Conservation (phyloP, 2,113 vertebrate genomes). For the Psittacara wagleri region DNA sequence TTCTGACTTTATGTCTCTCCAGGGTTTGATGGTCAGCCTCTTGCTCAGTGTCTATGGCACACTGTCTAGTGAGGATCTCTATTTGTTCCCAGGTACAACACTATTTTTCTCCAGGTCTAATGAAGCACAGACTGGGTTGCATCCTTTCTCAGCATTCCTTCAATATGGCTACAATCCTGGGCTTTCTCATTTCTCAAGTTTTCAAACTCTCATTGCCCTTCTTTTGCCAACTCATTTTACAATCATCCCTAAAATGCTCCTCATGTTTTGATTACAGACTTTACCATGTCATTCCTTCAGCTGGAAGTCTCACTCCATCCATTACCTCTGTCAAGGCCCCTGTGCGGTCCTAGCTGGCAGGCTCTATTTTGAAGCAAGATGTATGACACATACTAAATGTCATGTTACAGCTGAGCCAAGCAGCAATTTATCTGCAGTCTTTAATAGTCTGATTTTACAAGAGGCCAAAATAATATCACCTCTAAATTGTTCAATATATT, state of each 20-base stretch:
- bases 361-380: conserved; percentile 15
- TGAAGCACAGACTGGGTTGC: not conserved
- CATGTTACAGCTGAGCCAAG: not conserved
- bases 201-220: not conserved
- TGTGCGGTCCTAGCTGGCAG: not conserved
- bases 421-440: not conserved
- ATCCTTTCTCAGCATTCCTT: not conserved
- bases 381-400: not conserved
- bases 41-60: not conserved
- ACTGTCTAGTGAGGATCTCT: not conserved
- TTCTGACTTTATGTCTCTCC: not conserved
- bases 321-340: conserved; percentile 39
- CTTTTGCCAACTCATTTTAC: not conserved
- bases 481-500: not conserved
- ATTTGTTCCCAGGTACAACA: not conserved
- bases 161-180: not conserved
- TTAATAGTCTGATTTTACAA: not conserved
- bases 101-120: not conserved
- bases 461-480: not conserved
- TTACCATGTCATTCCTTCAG: conserved; percentile 27
- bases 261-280: conserved; percentile 33
- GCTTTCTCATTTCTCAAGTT: not conserved
- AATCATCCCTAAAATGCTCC: conserved; percentile 19
- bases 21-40: not conserved
- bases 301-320: conserved; percentile 49